A percentile compares a stretch with the other conserved stretches of the same genome.
These are phyloP conservation scores for Isurus oxyrinchus DNA, from an alignment of 2,113 vertebrate genomes.

Conservation along the genomic window DNA sequence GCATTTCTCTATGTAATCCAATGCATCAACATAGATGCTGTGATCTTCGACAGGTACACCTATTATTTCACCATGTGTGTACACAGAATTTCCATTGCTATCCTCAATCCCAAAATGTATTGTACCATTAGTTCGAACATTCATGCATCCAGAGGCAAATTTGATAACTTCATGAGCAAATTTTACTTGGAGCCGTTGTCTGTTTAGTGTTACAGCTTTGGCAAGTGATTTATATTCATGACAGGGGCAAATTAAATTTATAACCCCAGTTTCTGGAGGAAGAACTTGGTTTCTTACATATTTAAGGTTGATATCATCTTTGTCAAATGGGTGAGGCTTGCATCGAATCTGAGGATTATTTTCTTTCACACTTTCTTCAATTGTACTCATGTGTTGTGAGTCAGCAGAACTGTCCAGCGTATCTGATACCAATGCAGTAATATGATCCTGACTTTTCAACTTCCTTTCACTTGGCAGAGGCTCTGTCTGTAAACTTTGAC, in stretches of 20 bases:
- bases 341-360: constrained; percentile 30
- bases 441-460: neutral
- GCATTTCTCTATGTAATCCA: constrained; percentile 59
- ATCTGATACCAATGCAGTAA: neutral
- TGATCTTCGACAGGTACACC: constrained; percentile 57
- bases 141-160: constrained; percentile 72
- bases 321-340: constrained; percentile 56
- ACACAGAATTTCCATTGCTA: constrained; percentile 48
- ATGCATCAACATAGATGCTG: constrained; percentile 59
- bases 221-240: constrained; percentile 70
- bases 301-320: constrained; percentile 51
- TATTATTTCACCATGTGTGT: constrained; percentile 61
- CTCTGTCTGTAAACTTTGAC: neutral
- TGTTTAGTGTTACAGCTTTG: constrained; percentile 53
- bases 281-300: constrained; percentile 63
- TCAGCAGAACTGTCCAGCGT: neutral
- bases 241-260: constrained; percentile 60
- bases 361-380: neutral
- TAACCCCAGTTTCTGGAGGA: constrained; percentile 64
- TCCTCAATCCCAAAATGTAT: constrained; percentile 76
- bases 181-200: constrained; percentile 59
- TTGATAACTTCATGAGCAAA: constrained; percentile 64
- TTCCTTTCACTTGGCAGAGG: neutral
- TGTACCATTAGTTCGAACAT: constrained; percentile 70
- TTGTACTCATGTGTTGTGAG: neutral